Evolutionary conservation across 2,797 vertebrate genomes (phyloP).

Genomic region (Siniperca scherzeri): DNA sequence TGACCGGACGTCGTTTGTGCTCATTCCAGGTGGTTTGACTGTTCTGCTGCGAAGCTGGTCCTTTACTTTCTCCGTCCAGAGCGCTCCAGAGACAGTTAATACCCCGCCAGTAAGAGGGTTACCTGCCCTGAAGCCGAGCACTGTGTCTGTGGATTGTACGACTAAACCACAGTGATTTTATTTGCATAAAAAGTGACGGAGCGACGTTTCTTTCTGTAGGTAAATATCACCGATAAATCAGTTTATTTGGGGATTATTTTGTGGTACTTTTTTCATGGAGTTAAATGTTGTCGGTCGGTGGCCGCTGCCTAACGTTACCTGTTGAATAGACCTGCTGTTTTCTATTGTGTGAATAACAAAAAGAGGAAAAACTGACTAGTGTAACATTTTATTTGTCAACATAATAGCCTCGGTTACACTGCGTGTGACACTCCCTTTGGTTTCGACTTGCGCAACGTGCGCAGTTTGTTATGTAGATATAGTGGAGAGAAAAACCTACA

Average conservation of each 20-base stretch:
- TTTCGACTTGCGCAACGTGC: constrained; percentile 22
- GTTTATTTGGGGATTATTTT: not conserved
- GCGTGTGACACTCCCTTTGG: constrained; percentile 49
- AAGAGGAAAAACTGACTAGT: constrained; percentile 23
- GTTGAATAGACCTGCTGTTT: constrained; percentile 43
- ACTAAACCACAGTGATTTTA: constrained; percentile 1
- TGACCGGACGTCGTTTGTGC: not conserved
- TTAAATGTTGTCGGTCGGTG: constrained; percentile 6
- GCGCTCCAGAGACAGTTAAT: constrained; percentile 29
- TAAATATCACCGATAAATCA: constrained; percentile 45
- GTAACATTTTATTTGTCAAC: constrained; percentile 26
- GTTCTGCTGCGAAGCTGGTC: not conserved
- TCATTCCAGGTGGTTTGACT: accelerated
- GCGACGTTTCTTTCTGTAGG: constrained; percentile 42
- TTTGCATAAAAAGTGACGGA: not conserved
- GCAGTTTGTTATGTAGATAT: not conserved
- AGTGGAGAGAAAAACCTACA: accelerated
- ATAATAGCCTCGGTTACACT: not conserved
- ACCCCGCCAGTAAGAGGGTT: constrained; percentile 72
- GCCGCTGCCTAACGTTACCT: constrained; percentile 1
- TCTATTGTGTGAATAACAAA: constrained; percentile 49
- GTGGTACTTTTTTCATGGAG: not conserved
- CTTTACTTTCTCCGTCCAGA: constrained; percentile 49
- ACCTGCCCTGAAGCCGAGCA: constrained; percentile 35
- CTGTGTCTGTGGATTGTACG: constrained; percentile 39